Evolutionary conservation across 1,140 invertebrate species (phyloP).

Genomic region (Caenorhabditis briggsae): DNA sequence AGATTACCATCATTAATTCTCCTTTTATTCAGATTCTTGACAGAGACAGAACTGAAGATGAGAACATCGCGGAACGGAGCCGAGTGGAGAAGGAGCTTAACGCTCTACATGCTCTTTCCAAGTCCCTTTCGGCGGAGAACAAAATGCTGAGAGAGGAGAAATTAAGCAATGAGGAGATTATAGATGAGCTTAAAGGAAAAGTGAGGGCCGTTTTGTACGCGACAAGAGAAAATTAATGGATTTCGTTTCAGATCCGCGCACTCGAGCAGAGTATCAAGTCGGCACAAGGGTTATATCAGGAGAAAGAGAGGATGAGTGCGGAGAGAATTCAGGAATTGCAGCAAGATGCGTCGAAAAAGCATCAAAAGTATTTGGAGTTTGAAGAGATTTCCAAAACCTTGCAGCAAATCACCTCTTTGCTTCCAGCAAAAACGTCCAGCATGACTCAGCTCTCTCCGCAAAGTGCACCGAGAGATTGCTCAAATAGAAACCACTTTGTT

Average conservation of each 20-base stretch:
- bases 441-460: slow-evolving; percentile 21
- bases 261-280: slow-evolving; percentile 18
- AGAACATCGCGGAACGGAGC: slow-evolving; percentile 1
- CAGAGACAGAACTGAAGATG: slow-evolving; percentile 16
- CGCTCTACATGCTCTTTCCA: slow-evolving; percentile 29
- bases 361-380: slow-evolving; percentile 39
- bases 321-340: slow-evolving; percentile 16
- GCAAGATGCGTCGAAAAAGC: slow-evolving; percentile 23
- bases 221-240: background rate
- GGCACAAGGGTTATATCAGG: background rate
- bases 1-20: background rate
- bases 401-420: slow-evolving; percentile 11
- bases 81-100: slow-evolving; percentile 31
- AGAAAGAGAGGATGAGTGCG: background rate
- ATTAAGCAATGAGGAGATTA: slow-evolving; percentile 34
- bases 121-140: slow-evolving; percentile 19
- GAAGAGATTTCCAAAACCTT: slow-evolving; percentile 40
- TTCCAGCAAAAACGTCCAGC: slow-evolving; percentile 18
- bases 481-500: background rate
- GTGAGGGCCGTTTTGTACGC: background rate
- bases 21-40: slow-evolving; percentile 14
- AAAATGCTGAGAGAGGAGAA: slow-evolving; percentile 27
- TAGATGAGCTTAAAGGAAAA: slow-evolving; percentile 43
- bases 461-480: background rate
- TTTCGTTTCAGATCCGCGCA: slow-evolving; percentile 22